phyloP scores from a whole-genome alignment of 2,113 vertebrate species.

The Galbula dea region DNA sequence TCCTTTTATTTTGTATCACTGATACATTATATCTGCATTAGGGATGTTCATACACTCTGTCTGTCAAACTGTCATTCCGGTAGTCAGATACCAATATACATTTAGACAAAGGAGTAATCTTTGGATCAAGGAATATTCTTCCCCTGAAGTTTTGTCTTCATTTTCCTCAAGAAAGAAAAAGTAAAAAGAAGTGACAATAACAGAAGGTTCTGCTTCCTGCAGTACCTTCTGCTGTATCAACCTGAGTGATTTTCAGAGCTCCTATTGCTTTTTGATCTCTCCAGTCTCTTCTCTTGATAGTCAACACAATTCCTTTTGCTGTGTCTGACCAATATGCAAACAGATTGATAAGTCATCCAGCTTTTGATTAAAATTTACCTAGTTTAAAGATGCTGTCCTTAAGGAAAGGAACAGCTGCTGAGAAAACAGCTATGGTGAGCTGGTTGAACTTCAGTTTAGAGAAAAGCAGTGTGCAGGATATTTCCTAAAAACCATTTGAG shows the following conservation, averaged over 20 bases:
- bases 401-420: background rate
- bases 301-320: background rate
- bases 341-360: background rate
- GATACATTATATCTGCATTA: background rate
- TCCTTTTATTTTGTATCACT: background rate
- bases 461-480: background rate
- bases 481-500: background rate
- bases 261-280: background rate
- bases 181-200: background rate
- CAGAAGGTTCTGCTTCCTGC: background rate
- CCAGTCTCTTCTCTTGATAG: background rate
- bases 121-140: background rate
- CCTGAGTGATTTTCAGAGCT: background rate
- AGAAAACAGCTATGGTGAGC: rapidly evolving
- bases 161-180: background rate
- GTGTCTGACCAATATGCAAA: background rate
- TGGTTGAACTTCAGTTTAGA: background rate
- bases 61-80: no score
- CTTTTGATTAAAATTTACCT: background rate
- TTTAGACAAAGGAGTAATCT: background rate
- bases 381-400: background rate
- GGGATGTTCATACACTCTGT: background rate
- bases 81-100: background rate
- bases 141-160: background rate
- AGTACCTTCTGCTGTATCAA: background rate